Evolutionary conservation across 2,113 vertebrate genomes (phyloP), one percentile per base, ranked within the genome.

Genomic region (Galeopterus variegatus): DNA sequence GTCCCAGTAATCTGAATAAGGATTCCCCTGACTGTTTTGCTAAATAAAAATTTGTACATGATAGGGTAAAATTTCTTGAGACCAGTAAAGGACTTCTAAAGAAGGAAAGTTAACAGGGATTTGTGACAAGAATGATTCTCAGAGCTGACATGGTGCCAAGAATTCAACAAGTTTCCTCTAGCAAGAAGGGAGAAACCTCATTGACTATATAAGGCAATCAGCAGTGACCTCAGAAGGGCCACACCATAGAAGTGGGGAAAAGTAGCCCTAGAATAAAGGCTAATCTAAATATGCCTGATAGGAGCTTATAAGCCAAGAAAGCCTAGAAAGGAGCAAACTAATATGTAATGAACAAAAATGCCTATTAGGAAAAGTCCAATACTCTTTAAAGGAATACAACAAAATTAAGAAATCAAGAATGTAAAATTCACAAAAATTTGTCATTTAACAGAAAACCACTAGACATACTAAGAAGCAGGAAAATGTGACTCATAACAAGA

Each of bases 401-500:
- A 85, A 95, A 82, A 77, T 67, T 67, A 87, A 64, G 64, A 89
- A 90, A 23, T 45, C 50, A 77, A 69, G 24, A 50, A 86, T 28
- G 70, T 48, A 92, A 92, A 96, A 76, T 90, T 81, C 15, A 70
- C 36, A 94, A 79, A 72, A 76, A 76, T 24, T 36, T 92, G 8
- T 79, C 84, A 41, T 48, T 81, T 33, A 76, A 48, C 92, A 58
- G 88, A 65, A 95, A 93, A 67, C 60, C 77, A 93, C 19, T 70
- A 12, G 31, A 60, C 19, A 36, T 36, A 77, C 13, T 70, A 97
- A 89, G 85, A 81, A 50, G n/a, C 52, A 50, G 26, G 75, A 70
- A 96, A 92, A 96, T 23, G 28, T 83, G 56, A 70, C 64, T 75
- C 4, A 65, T 58, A 88, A 85, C 5, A 62, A 94, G 92, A 94